Base-by-base conservation (phyloP, 1,140 invertebrate species). In the Trachymyrmex cornetzi region DNA sequence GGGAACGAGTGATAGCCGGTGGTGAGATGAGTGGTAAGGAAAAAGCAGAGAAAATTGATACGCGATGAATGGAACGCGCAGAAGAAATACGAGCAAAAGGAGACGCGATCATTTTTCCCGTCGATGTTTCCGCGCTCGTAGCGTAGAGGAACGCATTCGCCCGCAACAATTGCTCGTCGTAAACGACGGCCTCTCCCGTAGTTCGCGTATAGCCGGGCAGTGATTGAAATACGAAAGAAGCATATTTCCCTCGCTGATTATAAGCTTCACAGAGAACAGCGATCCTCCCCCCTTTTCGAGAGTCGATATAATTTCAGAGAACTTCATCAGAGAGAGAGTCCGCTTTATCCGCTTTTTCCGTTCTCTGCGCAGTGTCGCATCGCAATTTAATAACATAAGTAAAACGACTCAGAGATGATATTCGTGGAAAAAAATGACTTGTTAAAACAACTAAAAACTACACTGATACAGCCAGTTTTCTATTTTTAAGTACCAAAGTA, bases 101-200 rank as follows among this genome's bases (percentile, higher is more conserved):
- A 75, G 66, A 71, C 53, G 61, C 67, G 87, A 87, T 86, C 84
- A 92, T 92, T 94, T 93, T 93, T 93, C 87, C 75, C 48, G 82
- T 88, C 77, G 87, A 79, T 75, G 86, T 92, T 94, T 93, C 88
- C 92, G 86, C 81, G 91, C 80, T 79, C 85, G 80, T 48, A 71
- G 34, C 50, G 61, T 44, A 59, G 34, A 59, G 90, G 88, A 93
- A 93, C 92, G 89, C 89, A 82, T 91, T 93, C 90, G 91, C 90
- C 86, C 89, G 87, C 89, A 93, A 94, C 92, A 93, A 94, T 94
- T 94, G 94, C 90, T 88, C 87, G 91, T 94, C 93, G 92, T 94
- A 93, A 94, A 94, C 86, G 89, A 69, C 53, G 84, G 77, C 87
- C 79, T 67, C 87, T 50, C 67, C 74, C 55, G 61, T 16, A 57